Base-by-base conservation (phyloP, 2,113 vertebrate genomes). In the Protomyctophum bolini region DNA sequence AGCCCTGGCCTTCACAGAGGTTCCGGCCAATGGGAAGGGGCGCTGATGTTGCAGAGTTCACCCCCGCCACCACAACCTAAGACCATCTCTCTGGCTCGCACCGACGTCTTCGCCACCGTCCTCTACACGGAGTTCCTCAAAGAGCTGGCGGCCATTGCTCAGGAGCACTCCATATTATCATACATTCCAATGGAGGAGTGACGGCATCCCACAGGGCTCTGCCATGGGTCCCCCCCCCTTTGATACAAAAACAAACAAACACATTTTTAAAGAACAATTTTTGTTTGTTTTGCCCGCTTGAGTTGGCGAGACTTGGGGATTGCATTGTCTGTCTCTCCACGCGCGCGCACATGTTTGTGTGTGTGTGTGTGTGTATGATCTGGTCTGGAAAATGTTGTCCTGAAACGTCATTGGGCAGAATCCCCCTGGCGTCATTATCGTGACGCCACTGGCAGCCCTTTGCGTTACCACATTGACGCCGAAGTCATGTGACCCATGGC, bases 101-200 rank as follows among this genome's bases (percentile, higher is more conserved):
- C 97, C 0, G 91, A 95, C 0, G 90, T 96, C 47, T 95, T 98
- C 0, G 96, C 95, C 1, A 94, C 96, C 1, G 95, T 97, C 75
- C 95, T 99, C 41, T 99, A 96, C 90, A 94, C 95, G 0, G 98
- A 99, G 91, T 98, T 99, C 88, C 93, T 99, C 66, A 99, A 99
- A 92, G 98, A 99, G 73, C 92, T 99, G 88, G 96, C 98, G 0
- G 96, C 98, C 68, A 89, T 98, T 57, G 94, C 96, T 50, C 98
- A 99, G 83, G 97, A 99, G 79, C 97, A 99, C 92, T 96, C 96
- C 73, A 93, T 99, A 79, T 88, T 97, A 63, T 95, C 94, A 60
- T 94, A 93, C 91, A 93, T 92, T 86, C 70, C 93, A 77, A 88
- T 94, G 81, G 94, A 94, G 48, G 95, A 96, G 85, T 94, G 92